Conservation (phyloP, 2,113 vertebrate genomes). For the Lota lota region DNA sequence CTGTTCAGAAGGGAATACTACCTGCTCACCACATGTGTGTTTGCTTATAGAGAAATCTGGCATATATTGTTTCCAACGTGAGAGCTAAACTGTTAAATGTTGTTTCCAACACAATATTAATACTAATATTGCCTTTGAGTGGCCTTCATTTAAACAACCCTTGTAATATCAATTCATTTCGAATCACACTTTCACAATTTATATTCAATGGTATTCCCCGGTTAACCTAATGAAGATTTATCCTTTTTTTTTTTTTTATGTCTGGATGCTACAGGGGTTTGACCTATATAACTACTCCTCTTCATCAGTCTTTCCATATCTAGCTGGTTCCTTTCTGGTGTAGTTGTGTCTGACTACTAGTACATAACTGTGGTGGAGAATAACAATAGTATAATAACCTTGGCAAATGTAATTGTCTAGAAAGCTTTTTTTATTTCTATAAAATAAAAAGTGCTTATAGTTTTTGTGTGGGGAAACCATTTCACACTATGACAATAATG, state of each 20-base stretch:
- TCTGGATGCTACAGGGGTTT: not conserved
- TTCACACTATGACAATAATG: not conserved
- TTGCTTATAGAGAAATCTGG: not conserved
- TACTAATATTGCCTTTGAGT: too few relatives aligned
- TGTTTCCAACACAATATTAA: too few relatives aligned
- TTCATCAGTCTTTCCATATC: too few relatives aligned
- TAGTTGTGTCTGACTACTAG: not conserved
- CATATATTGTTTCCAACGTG: not conserved
- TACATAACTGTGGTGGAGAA: not conserved
- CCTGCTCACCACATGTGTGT: not conserved
- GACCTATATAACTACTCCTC: not conserved
- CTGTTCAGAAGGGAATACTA: conserved; percentile 8
- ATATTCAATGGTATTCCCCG: not conserved
- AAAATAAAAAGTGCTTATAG: not conserved
- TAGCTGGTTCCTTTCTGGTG: not conserved
- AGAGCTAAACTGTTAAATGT: not conserved
- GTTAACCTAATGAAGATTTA: not conserved
- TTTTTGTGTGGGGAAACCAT: conserved; percentile 1
- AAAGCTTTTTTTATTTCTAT: not conserved
- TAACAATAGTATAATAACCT: not conserved
- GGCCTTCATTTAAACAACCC: too few relatives aligned
- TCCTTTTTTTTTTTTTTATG: not conserved
- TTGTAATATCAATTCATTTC: not conserved
- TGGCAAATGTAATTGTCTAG: not conserved
- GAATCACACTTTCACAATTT: not conserved